A percentile compares a stretch with the other conserved stretches of the same genome.
Evolutionary conservation across 2,888 invertebrate species (phyloP).

Genomic region (Teinopalpus imperialis): DNA sequence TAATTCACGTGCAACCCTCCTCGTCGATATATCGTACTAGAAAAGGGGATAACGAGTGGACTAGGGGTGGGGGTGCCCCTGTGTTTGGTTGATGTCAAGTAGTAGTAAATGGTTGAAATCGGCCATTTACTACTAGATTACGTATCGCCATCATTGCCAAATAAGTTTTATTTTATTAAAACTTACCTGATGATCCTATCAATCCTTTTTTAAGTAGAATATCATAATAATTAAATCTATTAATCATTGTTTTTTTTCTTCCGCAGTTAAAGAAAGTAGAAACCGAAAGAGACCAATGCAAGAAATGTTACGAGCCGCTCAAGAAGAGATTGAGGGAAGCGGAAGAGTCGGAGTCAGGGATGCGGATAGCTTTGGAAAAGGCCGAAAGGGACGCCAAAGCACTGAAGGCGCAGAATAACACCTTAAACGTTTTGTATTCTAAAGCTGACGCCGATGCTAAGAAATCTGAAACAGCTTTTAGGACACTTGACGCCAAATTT

Average conservation of each 20-base stretch:
- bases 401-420: constrained; percentile 67
- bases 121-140: too few species aligned
- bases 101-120: too few species aligned
- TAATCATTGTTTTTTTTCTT: not conserved
- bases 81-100: too few species aligned
- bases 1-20: too few species aligned
- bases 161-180: too few species aligned
- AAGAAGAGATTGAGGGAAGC: constrained; percentile 80
- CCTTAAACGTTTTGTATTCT: constrained; percentile 67
- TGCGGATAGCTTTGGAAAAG: constrained; percentile 78
- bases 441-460: constrained; percentile 75
- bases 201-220: too few species aligned
- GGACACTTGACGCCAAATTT: constrained; percentile 61
- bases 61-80: too few species aligned
- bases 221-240: too few species aligned
- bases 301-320: constrained; percentile 70
- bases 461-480: constrained; percentile 72
- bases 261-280: constrained; percentile 58
- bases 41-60: too few species aligned
- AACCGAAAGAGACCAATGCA: constrained; percentile 74
- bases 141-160: too few species aligned
- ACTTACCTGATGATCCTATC: too few species aligned
- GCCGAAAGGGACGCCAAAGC: constrained; percentile 79
- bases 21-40: too few species aligned
- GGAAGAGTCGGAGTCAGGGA: constrained; percentile 80